These are phyloP conservation scores for Ursus arctos DNA, from an alignment of 2,113 vertebrate genomes.

Conservation along the genomic window DNA sequence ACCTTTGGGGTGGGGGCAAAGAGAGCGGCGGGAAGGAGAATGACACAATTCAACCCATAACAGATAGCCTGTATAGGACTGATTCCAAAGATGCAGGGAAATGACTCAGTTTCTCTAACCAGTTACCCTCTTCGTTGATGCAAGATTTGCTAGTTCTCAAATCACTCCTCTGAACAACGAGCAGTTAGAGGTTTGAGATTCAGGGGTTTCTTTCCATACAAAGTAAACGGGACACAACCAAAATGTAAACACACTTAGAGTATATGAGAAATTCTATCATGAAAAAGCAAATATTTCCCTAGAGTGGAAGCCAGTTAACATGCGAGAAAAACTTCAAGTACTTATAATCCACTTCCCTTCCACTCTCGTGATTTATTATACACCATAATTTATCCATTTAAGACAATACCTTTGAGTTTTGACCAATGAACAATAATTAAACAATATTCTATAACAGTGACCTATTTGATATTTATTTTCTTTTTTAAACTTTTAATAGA, in stretches of 20 bases:
- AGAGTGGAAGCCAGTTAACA: background rate
- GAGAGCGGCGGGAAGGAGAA: background rate
- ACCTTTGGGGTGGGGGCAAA: background rate
- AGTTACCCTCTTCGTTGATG: background rate
- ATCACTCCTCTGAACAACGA: background rate
- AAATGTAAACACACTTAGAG: constrained; percentile 25
- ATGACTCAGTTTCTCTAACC: background rate
- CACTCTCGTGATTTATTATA: background rate
- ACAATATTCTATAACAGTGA: background rate
- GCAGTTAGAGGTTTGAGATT: background rate
- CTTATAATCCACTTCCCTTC: background rate
- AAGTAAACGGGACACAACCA: background rate
- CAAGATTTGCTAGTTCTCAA: background rate
- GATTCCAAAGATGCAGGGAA: background rate
- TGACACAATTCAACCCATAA: background rate
- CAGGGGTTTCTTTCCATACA: background rate
- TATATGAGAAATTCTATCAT: constrained; percentile 8
- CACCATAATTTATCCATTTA: background rate
- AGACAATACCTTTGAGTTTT: background rate
- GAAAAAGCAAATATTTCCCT: background rate
- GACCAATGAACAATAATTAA: constrained; percentile 12
- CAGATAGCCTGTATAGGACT: background rate
- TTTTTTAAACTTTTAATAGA: background rate
- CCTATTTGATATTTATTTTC: background rate
- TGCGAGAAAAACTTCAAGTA: background rate